A percentile compares a stretch with the other conserved stretches of the same genome.
phyloP scores from a whole-genome alignment of 2,113 vertebrate genomes.

The Scatophagus argus region DNA sequence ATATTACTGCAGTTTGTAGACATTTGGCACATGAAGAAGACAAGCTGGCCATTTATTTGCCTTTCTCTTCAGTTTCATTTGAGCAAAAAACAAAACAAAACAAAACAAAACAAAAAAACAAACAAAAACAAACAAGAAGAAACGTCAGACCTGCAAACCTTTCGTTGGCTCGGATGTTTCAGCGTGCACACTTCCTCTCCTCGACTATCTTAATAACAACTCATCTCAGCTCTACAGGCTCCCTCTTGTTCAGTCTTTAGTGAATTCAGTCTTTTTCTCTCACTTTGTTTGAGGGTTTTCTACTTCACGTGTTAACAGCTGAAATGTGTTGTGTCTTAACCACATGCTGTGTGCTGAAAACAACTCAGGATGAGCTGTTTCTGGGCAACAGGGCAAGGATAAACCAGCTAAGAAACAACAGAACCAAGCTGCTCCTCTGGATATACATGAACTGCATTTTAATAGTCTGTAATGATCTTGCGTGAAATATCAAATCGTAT shows the following conservation, averaged over 20 bases:
- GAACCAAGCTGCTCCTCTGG: background rate
- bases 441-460: background rate
- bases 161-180: background rate
- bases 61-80: background rate
- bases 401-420: background rate
- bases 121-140: background rate
- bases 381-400: background rate
- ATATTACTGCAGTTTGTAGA: no score
- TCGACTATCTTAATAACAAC: background rate
- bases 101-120: background rate
- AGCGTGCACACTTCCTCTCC: background rate
- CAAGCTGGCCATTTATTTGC: background rate
- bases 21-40: background rate
- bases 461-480: background rate
- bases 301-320: background rate
- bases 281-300: background rate
- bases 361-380: background rate
- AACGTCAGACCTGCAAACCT: background rate
- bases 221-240: background rate
- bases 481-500: background rate
- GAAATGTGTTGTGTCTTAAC: background rate
- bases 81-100: background rate
- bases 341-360: background rate
- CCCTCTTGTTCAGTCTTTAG: background rate
- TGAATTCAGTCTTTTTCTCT: background rate